phyloP scores from a whole-genome alignment of 2,113 vertebrate genomes.

The Cavia aperea region DNA sequence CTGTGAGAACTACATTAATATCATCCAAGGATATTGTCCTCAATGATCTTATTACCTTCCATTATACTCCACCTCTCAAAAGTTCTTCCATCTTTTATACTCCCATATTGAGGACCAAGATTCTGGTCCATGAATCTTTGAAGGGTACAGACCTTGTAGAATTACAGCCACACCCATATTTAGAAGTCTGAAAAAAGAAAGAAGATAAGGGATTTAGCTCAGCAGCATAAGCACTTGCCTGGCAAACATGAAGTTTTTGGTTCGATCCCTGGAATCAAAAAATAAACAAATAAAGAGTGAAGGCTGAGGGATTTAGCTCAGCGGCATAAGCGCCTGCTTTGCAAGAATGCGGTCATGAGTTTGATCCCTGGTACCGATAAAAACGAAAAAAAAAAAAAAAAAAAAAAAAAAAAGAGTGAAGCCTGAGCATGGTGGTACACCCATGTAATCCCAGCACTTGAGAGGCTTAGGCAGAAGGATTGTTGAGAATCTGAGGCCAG shows the following conservation, averaged over 20 bases:
- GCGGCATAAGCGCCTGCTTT: neutral
- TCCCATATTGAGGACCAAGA: neutral
- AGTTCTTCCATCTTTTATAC: neutral
- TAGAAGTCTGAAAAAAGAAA: slow-evolving; percentile 11
- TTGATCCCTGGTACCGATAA: neutral
- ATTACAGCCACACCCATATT: neutral
- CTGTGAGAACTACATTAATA: neutral
- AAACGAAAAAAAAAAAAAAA: neutral
- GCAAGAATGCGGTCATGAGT: neutral
- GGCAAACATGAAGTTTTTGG: neutral
- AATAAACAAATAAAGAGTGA: neutral
- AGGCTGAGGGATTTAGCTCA: neutral
- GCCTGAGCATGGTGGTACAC: neutral
- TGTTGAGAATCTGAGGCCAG: neutral
- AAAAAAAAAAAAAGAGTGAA: neutral
- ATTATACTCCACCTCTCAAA: neutral
- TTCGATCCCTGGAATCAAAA: neutral
- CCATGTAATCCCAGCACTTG: neutral
- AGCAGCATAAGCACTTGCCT: neutral
- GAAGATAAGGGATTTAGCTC: neutral
- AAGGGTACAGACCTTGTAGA: neutral
- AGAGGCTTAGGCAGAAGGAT: neutral
- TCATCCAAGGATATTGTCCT: neutral
- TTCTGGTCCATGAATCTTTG: neutral
- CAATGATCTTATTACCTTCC: neutral